Base-by-base conservation (phyloP, 2,888 invertebrate species). In the Drosophila mayaguana region DNA sequence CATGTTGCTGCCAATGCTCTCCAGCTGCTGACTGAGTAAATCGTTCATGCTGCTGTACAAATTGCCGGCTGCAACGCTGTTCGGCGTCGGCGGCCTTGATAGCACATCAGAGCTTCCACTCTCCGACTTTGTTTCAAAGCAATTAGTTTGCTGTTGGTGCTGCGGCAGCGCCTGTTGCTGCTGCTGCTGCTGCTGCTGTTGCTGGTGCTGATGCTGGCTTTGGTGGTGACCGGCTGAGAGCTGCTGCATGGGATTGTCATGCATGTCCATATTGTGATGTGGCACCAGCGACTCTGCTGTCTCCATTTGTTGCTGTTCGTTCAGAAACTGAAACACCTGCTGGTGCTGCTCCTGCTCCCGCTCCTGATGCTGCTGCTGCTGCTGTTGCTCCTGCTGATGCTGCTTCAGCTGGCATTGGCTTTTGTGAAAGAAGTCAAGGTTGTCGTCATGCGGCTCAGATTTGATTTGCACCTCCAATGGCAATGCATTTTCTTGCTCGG, bases 81-180 rank as follows among this genome's bases (percentile, higher is more conserved):
- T 93, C 0, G 93, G 93, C 2, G 92, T 92, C 62, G 92, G 92
- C 18, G 93, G 93, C 3, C 93, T 91, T 11, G 93, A 93, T 51
- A 92, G 87, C 6, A 93, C 92, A 48, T 93, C 93, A 6, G 93
- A 93, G 55, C 93, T 93, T 36, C 92, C 93, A 69, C 92, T 92
- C 75, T 93, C 93, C 3, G 93, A 93, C 75, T 93, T 93, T 0
- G 93, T 92, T 75, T 93, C 93, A 63, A 90, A 93, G 75, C 83
- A 91, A 59, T 90, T 92, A n/a, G 88, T 93, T 79, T 94, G 94
- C 22, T 90, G 90, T 1, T 62, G 36, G 4, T 36, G 36, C 14
- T 36, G 36, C 14, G 12, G 36, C 4, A 14, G 12, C 12, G 12
- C 14, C 1, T 36, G 36, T 3, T 38, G 36, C 5, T 36, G 76